phyloP scores from a whole-genome alignment of 2,113 vertebrate genomes.

The Reinhardtius hippoglossoides region DNA sequence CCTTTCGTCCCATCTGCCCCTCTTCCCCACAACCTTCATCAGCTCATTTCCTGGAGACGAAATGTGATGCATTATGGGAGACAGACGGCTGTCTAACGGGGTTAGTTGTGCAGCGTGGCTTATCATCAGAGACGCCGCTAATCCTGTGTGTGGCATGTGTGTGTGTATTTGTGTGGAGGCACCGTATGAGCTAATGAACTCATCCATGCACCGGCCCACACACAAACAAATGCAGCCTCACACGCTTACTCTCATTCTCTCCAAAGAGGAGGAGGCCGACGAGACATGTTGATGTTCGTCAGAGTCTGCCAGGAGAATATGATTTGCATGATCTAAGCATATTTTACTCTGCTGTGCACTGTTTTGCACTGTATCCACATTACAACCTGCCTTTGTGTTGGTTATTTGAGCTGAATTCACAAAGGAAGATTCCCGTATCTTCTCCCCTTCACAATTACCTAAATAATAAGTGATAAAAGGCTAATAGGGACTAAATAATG shows the following conservation, averaged over 20 bases:
- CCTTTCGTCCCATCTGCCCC: constrained; percentile 56
- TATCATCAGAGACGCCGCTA: constrained; percentile 77
- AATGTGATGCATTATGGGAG: constrained; percentile 78
- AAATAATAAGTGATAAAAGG: constrained; percentile 28
- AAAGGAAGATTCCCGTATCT: background rate
- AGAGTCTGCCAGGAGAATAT: constrained; percentile 68
- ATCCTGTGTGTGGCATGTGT: constrained; percentile 67
- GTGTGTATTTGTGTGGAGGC: constrained; percentile 29
- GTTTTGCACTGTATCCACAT: constrained; percentile 39
- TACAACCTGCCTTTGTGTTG: constrained; percentile 21
- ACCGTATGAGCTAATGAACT: constrained; percentile 67
- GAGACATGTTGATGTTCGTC: constrained; percentile 74
- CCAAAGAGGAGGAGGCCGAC: constrained; percentile 50
- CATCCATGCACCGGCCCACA: constrained; percentile 36
- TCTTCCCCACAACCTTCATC: constrained; percentile 70
- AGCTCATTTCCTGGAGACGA: constrained; percentile 77
- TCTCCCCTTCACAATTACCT: constrained; percentile 15
- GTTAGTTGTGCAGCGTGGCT: constrained; percentile 76
- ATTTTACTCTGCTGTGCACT: constrained; percentile 54
- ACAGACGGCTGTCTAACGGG: constrained; percentile 78
- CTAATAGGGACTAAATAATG: constrained; percentile 25
- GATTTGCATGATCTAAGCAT: constrained; percentile 75
- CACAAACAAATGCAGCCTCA: constrained; percentile 52
- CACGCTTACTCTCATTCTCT: constrained; percentile 59
- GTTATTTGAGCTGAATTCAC: constrained; percentile 28